Conservation (phyloP, 2,113 vertebrate genomes). For the Harpagus bidentatus region DNA sequence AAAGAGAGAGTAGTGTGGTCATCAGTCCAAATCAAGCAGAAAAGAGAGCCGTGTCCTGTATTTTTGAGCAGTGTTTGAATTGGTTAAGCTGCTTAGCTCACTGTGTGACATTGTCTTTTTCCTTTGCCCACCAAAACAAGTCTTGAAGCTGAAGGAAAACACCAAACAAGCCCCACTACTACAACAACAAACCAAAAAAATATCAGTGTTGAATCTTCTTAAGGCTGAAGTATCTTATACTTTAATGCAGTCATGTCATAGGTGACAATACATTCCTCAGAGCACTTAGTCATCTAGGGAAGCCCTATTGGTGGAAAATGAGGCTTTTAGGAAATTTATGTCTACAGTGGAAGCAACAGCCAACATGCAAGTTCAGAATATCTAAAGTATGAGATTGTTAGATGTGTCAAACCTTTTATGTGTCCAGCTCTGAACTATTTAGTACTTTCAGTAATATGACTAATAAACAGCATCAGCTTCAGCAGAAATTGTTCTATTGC, state of each 20-base stretch:
- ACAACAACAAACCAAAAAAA: neutral
- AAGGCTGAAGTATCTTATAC: neutral
- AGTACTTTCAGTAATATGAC: neutral
- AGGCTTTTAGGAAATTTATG: neutral
- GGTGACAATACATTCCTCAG: neutral
- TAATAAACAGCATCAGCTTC: neutral
- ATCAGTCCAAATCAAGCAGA: neutral
- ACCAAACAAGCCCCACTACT: neutral
- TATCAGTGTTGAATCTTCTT: neutral
- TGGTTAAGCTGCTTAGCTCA: neutral
- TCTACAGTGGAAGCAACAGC: neutral
- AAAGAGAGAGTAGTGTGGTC: neutral
- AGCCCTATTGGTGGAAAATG: neutral
- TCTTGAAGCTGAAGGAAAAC: neutral
- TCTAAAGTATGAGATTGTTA: neutral
- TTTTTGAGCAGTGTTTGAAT: neutral
- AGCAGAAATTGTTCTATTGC: neutral
- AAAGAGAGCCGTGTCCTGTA: neutral
- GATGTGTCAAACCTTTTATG: neutral
- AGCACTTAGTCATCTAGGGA: neutral
- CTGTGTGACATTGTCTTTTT: neutral
- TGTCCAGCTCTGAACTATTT: neutral
- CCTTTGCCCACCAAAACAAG: neutral
- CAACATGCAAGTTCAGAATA: neutral
- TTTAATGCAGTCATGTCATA: neutral